Conservation (phyloP, 2,888 invertebrate species). For the Ramazzottius varieornatus region DNA sequence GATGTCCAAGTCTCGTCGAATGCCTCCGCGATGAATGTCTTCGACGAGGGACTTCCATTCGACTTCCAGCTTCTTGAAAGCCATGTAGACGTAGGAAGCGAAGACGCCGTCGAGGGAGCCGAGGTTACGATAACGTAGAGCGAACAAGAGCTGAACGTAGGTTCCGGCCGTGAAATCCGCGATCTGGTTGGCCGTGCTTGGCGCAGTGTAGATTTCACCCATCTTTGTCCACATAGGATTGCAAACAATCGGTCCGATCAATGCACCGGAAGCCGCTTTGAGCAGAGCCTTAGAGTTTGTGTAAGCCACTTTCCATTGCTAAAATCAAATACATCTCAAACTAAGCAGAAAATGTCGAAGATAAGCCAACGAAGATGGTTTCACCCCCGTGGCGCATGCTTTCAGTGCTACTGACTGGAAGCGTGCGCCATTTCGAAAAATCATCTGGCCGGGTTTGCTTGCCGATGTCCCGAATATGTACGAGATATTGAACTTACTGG, state of each 20-base stretch:
- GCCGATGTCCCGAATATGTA: no score
- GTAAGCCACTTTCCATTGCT: constrained; percentile 9
- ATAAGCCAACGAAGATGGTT: no score
- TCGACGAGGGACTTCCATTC: constrained; percentile 13
- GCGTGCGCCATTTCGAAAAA: no score
- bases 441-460: no score
- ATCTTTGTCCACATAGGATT: constrained; percentile 17
- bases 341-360: neutral
- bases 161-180: constrained; percentile 15
- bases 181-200: constrained; percentile 15
- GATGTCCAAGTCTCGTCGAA: constrained; percentile 14
- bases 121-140: constrained; percentile 16
- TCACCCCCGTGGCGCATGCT: no score
- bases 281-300: constrained; percentile 12
- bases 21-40: constrained; percentile 16
- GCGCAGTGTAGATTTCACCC: constrained; percentile 17
- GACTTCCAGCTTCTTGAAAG: constrained; percentile 14
- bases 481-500: neutral
- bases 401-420: no score
- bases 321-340: neutral
- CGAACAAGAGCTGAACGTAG: constrained; percentile 20
- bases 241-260: constrained; percentile 18
- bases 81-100: constrained; percentile 17
- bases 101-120: constrained; percentile 21
- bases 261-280: constrained; percentile 14